Evolutionary conservation across 2,888 invertebrate genomes (phyloP), one percentile per base, ranked within the genome.

Genomic region (Fragum fragum): DNA sequence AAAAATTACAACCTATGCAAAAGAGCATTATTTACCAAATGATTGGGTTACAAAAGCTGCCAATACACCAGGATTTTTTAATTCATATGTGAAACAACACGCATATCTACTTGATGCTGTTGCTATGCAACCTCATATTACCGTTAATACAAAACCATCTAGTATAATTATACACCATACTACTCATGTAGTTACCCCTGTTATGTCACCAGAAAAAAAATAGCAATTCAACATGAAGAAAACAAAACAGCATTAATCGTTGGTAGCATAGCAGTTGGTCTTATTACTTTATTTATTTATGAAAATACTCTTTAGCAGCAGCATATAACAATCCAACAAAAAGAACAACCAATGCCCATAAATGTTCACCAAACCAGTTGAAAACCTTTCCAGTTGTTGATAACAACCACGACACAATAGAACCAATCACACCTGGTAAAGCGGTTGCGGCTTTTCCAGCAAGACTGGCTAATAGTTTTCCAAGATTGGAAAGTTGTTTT

Each of bases 381-480:
- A 80, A 75, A 61, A 76, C 76, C 57, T 81, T 81, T 32, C 76
- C 76, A 39, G 73, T 53, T n/a, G 73, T 52, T 39, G 73, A 76
- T 23, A 80, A 39, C 68, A 81, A 69, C 81, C 81, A 76, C 9
- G 76, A 81, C 23, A 81, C 76, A 73, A 81, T 76, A 39, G 68
- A 21, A 42, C 76, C 72, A 70, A 81, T 81, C 2, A 81, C 53
- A 73, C 76, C 73, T n/a, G 73, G 73, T 61, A 81, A 57, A 55
- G 76, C 72, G 28, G 72, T 72, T 47, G 69, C 75, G 32, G 79
- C 75, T 29, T 79, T 79, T 21, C 71, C 79, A 11, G 75, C 79
- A 63, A 79, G 79, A 36, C 18, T 63, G 29, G 63, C 75, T n/a
- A 79, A 55, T 66, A 76, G 26, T 36, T 57, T 68, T 23, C 68